Conservation (phyloP, 2,113 vertebrate genomes). For the Aegypius monachus region DNA sequence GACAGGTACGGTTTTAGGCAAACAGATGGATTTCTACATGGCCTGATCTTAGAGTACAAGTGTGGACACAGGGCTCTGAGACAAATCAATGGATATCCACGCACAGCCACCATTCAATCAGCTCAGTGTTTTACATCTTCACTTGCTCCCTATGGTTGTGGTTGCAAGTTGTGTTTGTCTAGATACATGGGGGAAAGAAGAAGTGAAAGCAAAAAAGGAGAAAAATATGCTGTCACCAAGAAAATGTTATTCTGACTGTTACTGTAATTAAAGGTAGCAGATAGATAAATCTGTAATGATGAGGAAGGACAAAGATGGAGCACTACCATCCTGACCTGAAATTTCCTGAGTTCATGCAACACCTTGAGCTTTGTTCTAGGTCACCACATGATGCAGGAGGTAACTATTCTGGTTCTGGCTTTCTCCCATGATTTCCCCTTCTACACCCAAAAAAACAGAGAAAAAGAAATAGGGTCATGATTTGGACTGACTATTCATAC, state of each 20-base stretch:
- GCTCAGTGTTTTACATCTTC: neutral
- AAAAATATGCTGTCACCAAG: neutral
- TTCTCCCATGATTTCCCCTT: neutral
- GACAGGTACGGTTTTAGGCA: neutral
- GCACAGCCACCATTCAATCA: neutral
- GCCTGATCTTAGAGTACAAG: neutral
- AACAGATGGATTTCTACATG: neutral
- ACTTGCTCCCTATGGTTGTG: neutral
- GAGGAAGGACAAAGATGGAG: neutral
- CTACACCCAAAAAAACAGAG: neutral
- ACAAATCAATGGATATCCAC: neutral
- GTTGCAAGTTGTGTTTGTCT: neutral
- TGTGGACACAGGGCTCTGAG: neutral
- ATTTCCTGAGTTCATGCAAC: neutral
- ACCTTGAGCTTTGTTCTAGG: neutral
- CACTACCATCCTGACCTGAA: neutral
- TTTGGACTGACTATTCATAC: neutral
- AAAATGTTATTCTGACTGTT: neutral
- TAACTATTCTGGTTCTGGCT: neutral
- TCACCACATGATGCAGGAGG: neutral
- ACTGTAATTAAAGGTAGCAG: neutral
- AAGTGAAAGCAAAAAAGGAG: neutral
- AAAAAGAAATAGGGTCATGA: neutral
- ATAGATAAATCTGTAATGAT: neutral
- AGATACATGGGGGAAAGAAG: neutral